phyloP scores from a whole-genome alignment of 2,888 invertebrate species.

The Falcaria lacertinaria region DNA sequence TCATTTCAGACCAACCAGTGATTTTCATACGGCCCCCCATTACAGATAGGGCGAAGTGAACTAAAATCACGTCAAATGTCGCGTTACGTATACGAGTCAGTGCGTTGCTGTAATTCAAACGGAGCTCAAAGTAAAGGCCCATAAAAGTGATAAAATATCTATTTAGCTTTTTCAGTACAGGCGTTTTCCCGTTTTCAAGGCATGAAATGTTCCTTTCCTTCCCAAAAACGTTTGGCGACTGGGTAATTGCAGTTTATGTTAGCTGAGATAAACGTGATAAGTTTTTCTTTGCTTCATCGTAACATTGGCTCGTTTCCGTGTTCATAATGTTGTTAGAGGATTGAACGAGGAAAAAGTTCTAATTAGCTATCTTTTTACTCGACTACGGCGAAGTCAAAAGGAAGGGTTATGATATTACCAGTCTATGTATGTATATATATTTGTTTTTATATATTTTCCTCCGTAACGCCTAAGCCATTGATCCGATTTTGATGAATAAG shows the following conservation, averaged over 20 bases:
- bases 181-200: slow-evolving; percentile 43
- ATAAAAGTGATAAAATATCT: slow-evolving; percentile 78
- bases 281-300: slow-evolving; percentile 36
- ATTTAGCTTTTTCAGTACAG: slow-evolving; percentile 62
- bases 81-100: slow-evolving; percentile 32
- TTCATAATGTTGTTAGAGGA: slow-evolving; percentile 23
- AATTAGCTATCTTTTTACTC: background rate
- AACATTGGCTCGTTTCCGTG: slow-evolving; percentile 25
- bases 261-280: slow-evolving; percentile 59
- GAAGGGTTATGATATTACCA: too few relatives aligned
- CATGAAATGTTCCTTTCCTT: slow-evolving; percentile 56
- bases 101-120: slow-evolving; percentile 50
- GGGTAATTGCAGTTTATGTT: slow-evolving; percentile 69
- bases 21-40: slow-evolving; percentile 20
- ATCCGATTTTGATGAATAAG: too few relatives aligned
- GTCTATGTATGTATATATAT: too few relatives aligned
- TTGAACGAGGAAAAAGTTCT: slow-evolving; percentile 3
- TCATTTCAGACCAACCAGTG: slow-evolving; percentile 10
- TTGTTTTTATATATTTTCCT: too few relatives aligned
- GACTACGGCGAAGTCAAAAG: too few relatives aligned
- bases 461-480: too few relatives aligned
- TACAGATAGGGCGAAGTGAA: slow-evolving; percentile 10
- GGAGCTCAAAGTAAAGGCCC: slow-evolving; percentile 63
- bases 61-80: slow-evolving; percentile 17
- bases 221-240: slow-evolving; percentile 58